Evolutionary conservation across 2,113 vertebrate genomes (phyloP).

Genomic region (Scomber colias): DNA sequence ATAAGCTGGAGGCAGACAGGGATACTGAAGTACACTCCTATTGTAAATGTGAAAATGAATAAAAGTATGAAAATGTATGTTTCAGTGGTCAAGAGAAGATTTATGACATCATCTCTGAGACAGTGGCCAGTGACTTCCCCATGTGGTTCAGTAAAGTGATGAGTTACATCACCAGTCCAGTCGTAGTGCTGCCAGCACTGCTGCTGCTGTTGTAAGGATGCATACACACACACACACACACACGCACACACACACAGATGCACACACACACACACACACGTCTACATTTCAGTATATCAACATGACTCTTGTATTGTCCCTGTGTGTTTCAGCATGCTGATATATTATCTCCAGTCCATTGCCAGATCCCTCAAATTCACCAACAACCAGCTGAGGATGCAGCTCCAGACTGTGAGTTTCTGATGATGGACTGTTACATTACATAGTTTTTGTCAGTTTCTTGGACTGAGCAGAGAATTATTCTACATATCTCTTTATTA

Average conservation of each 20-base stretch:
- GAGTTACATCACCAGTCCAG: constrained; percentile 93
- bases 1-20: too few species aligned
- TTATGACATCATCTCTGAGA: constrained; percentile 97
- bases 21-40: too few species aligned
- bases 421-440: not conserved
- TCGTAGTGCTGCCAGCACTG: constrained; percentile 92
- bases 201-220: constrained; percentile 94
- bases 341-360: constrained; percentile 98
- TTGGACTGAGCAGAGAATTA: not conserved
- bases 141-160: constrained; percentile 92
- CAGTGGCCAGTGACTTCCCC: constrained; percentile 91
- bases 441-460: not conserved
- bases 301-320: not conserved
- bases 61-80: constrained; percentile 19
- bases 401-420: constrained; percentile 93
- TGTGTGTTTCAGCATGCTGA: constrained; percentile 92
- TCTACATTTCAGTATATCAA: not conserved
- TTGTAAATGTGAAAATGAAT: not conserved
- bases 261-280: not conserved
- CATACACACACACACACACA: constrained; percentile 1
- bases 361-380: constrained; percentile 96
- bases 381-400: constrained; percentile 95
- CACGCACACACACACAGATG: not conserved
- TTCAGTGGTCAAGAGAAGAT: constrained; percentile 97
- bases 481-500: not conserved